Base-by-base conservation (phyloP, 2,113 vertebrate species). In the Pterocles orientalis region DNA sequence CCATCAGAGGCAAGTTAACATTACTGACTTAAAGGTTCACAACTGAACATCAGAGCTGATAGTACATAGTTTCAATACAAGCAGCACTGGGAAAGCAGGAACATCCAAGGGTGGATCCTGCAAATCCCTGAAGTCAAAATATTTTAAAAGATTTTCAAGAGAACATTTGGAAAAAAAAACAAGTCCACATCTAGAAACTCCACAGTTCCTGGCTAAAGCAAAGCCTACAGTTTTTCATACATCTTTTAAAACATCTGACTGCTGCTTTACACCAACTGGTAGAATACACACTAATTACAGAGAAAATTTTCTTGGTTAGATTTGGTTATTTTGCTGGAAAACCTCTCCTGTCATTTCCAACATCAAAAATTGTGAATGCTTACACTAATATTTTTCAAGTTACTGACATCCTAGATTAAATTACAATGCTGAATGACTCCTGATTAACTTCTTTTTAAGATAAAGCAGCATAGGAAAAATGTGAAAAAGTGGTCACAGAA, bases 221-320 rank as follows among this genome's bases (percentile, higher is more conserved):
- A 97, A 87, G 45, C 45, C 51, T 19, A 31, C 57, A 64, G 62
- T 43, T 92, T 93, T 95, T 82, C 33, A 75, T 70, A n/a, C 23
- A 47, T 43, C 81, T 90, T 83, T 18, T 70, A 85, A 75, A 95
- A 68, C 72, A 81, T 17, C 71, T 34, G 23, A 96, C 50, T 75
- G 70, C 82, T 87, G 88, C 76, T 88, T 92, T 78, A 81, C 54
- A 82, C 60, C 82, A 91, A 86, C 50, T 94, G 69, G 68, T 91
- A 96, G 82, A 94, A 96, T 68, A 96, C 45, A 26, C 16, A 50
- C 20, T 76, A 88, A 91, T 82, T 94, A 80, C 91, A 81, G 82
- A 57, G 57, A 76, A 86, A 73, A 90, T 88, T 48, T 48, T 94
- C 94, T 33, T 33, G 12, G 19, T 51, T 73, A 54, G 9, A 36